Percentiles rank a stretch among this genome's conserved stretches.
phyloP scores from a whole-genome alignment of 2,888 invertebrate genomes.

The Parochlus steinenii region DNA sequence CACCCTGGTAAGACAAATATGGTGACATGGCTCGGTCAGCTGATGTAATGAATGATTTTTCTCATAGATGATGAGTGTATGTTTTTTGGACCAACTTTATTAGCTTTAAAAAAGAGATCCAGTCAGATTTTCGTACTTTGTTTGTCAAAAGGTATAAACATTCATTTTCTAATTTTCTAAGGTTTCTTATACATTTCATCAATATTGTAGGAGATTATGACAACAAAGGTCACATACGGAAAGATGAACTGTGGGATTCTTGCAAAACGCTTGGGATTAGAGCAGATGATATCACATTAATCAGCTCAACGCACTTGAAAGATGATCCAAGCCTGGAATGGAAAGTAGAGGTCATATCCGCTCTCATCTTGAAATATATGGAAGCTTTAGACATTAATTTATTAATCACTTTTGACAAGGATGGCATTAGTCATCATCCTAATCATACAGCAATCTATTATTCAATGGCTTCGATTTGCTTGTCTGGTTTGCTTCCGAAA shows the following conservation, averaged over 20 bases:
- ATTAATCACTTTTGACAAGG: conserved; percentile 83
- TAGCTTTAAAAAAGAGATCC: conserved; percentile 45
- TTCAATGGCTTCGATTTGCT: conserved; percentile 60
- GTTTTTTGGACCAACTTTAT: conserved; percentile 91
- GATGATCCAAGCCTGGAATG: conserved; percentile 65
- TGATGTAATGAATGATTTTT: no score
- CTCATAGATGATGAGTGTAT: conserved; percentile 97
- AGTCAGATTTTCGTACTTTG: conserved; percentile 67
- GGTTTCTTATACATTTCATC: background rate
- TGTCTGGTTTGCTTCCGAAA: conserved; percentile 55
- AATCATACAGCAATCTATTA: conserved; percentile 83
- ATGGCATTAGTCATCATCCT: conserved; percentile 81
- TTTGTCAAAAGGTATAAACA: conserved; percentile 55
- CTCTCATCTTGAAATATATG: conserved; percentile 45
- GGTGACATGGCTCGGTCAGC: no score
- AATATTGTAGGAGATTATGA: conserved; percentile 26
- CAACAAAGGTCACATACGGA: conserved; percentile 36
- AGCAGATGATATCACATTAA: conserved; percentile 53
- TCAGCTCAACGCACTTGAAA: conserved; percentile 52
- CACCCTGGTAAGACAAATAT: no score
- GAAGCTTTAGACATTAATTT: conserved; percentile 63
- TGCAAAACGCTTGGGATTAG: conserved; percentile 66
- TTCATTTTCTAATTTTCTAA: conserved; percentile 1
- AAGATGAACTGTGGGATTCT: conserved; percentile 66
- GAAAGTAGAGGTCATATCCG: conserved; percentile 48